Evolutionary conservation across 2,797 vertebrate species (phyloP).

Genomic region (Takifugu rubripes): DNA sequence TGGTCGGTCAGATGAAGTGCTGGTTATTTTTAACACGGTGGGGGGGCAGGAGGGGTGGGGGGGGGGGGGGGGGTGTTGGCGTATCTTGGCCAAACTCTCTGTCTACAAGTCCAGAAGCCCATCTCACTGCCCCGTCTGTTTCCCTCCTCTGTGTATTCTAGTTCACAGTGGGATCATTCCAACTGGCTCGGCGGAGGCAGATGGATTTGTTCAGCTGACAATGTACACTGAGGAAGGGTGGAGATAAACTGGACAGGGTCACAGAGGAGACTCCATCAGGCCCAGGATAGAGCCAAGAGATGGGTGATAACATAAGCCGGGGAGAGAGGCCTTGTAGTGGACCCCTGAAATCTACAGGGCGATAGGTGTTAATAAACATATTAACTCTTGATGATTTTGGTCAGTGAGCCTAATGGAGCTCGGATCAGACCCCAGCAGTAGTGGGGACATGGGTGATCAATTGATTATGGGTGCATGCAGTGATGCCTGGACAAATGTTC

Average conservation of each 20-base stretch:
- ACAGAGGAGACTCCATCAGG: slow-evolving; percentile 38
- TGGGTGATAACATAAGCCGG: slow-evolving; percentile 33
- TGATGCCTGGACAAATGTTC: slow-evolving; percentile 6
- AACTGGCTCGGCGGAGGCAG: slow-evolving; percentile 36
- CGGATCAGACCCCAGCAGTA: slow-evolving; percentile 4
- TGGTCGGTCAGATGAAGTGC: slow-evolving; percentile 65
- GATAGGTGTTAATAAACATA: no score
- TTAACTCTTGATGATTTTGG: not conserved
- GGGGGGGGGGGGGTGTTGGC: slow-evolving; percentile 48
- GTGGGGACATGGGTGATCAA: no score
- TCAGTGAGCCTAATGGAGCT: not conserved
- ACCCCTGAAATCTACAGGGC: not conserved
- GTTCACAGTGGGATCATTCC: slow-evolving; percentile 40
- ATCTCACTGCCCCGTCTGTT: slow-evolving; percentile 40
- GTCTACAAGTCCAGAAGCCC: slow-evolving; percentile 34
- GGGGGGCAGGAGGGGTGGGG: slow-evolving; percentile 44
- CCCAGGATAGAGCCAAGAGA: slow-evolving; percentile 41
- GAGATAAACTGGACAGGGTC: slow-evolving; percentile 55
- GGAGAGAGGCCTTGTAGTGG: slow-evolving; percentile 42
- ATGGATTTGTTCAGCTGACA: slow-evolving; percentile 46
- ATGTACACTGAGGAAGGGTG: slow-evolving; percentile 40
- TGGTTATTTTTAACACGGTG: slow-evolving; percentile 75
- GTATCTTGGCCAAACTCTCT: slow-evolving; percentile 58
- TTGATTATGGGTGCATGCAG: not conserved
- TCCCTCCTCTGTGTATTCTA: slow-evolving; percentile 42